These are phyloP conservation scores for Ramazzottius varieornatus DNA, from an alignment of 2,888 invertebrate genomes.

Conservation along the genomic window DNA sequence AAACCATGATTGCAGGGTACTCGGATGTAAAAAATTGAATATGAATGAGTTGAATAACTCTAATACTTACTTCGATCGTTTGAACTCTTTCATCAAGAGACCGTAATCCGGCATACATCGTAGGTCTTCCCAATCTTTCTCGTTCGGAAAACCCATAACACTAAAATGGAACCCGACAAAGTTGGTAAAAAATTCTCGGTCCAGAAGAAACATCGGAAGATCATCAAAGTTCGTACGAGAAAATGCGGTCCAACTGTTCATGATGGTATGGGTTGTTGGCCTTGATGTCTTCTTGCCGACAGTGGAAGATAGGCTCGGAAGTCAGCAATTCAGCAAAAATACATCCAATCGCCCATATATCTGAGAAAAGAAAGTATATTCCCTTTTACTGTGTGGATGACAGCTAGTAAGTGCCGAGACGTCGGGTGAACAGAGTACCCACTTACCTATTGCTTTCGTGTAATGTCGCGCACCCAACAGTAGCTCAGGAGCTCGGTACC, in stretches of 20 bases:
- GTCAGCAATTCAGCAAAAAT: slow-evolving; percentile 96
- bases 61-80: slow-evolving; percentile 20
- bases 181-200: slow-evolving; percentile 3
- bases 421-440: too few species aligned
- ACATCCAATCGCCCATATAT: slow-evolving; percentile 96
- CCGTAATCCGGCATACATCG: slow-evolving; percentile 29
- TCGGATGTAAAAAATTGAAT: too few species aligned
- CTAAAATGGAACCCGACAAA: slow-evolving; percentile 60
- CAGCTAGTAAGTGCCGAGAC: too few species aligned
- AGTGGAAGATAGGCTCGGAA: slow-evolving; percentile 95
- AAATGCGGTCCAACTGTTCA: slow-evolving; percentile 53
- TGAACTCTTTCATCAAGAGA: slow-evolving; percentile 26
- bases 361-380: slow-evolving; percentile 29
- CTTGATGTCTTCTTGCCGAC: slow-evolving; percentile 95
- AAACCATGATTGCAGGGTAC: too few species aligned
- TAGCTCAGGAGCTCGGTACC: slow-evolving; percentile 93
- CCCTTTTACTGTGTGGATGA: too few species aligned
- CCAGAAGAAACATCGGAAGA: neutral
- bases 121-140: slow-evolving; percentile 28
- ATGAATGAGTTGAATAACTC: too few species aligned
- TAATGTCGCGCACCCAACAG: slow-evolving; percentile 35
- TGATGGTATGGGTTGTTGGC: slow-evolving; percentile 98
- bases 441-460: slow-evolving; percentile 14
- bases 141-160: slow-evolving; percentile 89
- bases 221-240: neutral